Conservation (phyloP, 2,888 invertebrate genomes). For the Eutolmus rufibarbis region DNA sequence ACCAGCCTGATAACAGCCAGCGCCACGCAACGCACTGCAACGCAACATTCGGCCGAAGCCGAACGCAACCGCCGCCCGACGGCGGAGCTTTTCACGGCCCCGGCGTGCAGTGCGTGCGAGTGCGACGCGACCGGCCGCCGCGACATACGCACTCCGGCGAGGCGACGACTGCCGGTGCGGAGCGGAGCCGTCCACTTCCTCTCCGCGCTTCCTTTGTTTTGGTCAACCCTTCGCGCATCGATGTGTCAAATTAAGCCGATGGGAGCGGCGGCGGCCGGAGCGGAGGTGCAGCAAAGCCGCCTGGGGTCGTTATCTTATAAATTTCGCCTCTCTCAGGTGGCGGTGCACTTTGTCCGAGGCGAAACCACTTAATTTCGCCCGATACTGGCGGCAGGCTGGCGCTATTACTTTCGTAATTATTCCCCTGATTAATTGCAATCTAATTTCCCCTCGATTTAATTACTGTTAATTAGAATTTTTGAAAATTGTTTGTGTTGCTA, state of each 20-base stretch:
- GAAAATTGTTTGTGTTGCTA: constrained; percentile 32
- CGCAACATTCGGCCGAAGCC: not conserved
- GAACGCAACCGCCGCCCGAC: not conserved
- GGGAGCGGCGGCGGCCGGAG: not conserved
- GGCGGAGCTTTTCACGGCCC: not conserved
- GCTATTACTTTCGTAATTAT: not conserved
- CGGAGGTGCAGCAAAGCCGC: not conserved
- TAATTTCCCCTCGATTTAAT: constrained; percentile 2
- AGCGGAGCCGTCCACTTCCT: not conserved
- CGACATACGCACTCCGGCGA: not conserved
- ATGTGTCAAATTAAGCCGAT: not conserved
- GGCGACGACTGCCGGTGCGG: not conserved
- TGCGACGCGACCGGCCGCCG: not conserved
- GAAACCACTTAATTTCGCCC: not conserved
- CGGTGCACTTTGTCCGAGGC: not conserved
- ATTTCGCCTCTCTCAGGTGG: not conserved
- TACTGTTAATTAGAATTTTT: constrained; percentile 18
- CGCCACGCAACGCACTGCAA: not conserved
- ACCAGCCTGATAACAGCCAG: not conserved
- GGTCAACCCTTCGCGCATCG: not conserved
- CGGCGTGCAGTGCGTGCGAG: not conserved
- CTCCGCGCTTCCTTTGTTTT: not conserved
- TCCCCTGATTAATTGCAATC: not conserved
- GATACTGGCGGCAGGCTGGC: not conserved
- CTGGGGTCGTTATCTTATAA: not conserved